phyloP scores from a whole-genome alignment of 2,797 vertebrate species.

The Sphenopsis melanotis region DNA sequence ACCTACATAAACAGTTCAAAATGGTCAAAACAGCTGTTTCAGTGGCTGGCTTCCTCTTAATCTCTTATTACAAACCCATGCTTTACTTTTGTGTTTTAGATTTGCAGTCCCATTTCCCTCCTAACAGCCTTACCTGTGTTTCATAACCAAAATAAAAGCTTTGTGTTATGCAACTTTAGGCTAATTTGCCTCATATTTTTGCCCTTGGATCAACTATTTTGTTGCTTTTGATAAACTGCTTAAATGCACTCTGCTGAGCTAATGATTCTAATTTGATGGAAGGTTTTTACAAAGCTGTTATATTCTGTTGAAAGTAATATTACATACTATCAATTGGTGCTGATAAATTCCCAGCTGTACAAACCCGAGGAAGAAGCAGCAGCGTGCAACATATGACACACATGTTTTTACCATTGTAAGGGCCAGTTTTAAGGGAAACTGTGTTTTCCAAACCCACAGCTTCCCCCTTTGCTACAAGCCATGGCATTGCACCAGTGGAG shows the following conservation, averaged over 20 bases:
- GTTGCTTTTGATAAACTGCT: neutral
- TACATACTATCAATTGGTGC: neutral
- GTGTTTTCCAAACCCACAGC: neutral
- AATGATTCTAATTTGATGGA: neutral
- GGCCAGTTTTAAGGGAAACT: neutral
- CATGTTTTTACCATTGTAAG: neutral
- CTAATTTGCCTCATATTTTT: neutral
- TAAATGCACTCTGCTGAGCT: neutral
- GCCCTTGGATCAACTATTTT: neutral
- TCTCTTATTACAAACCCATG: slow-evolving; percentile 7
- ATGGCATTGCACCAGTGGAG: neutral
- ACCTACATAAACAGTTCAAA: slow-evolving; percentile 4
- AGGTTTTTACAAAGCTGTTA: neutral
- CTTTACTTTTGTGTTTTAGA: neutral
- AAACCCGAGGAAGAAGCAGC: neutral
- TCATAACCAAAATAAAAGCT: neutral
- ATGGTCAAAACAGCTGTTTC: slow-evolving; percentile 52
- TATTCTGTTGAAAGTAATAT: neutral
- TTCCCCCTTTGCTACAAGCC: neutral
- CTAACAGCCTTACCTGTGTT: neutral
- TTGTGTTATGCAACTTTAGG: neutral
- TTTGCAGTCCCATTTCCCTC: neutral
- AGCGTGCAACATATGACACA: fast-evolving
- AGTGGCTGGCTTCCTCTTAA: neutral
- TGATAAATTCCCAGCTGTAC: neutral